Base-by-base conservation (phyloP, 1,140 invertebrate genomes). In the Diabrotica virgifera region DNA sequence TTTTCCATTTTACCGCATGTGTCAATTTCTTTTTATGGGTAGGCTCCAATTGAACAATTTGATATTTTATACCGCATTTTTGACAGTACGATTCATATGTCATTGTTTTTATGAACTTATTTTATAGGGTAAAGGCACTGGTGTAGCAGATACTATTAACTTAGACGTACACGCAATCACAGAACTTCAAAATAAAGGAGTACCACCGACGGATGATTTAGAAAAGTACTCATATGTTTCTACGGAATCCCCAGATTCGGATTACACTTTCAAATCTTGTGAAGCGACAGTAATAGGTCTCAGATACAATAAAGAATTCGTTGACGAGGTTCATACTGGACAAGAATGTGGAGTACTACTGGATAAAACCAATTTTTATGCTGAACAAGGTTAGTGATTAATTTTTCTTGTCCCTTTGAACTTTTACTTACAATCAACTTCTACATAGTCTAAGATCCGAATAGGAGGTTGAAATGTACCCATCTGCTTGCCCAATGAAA, bases 151-250 rank as follows among this genome's bases (percentile, higher is more conserved):
- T 77, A 85, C 89, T 66, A 87, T 96, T 37, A 90, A 90, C 75
- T 83, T 99, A 52, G 96, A 99, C 81, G 93, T 99, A 8, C 95
- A 99, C 82, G 89, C 94, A 8, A 95, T 99, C 61, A 95, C 89
- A 56, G 90, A 99, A 74, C 82, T 99, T 36, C 90, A 96, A 83
- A 85, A 90, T 50, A 84, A 84, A 68, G 86, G 85, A 35, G 77
- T 99, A 6, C 85, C 90, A 12, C 81, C 89, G 1, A 99, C 97
- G 0, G 87, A 99, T 81, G 97, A 99, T 82, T 86, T 85, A 0
- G 86, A 86, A 10, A 99, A 99, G 83, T 99, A 99, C 81, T 86
- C 89, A 69, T 99, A 99, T 80, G 82, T 81, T 55, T 83, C 90
- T n/a, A 82, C 82, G 40, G 78, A 78, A 10, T 81, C 87, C 40